These are phyloP conservation scores for Nomada flava DNA, from an alignment of 2,888 invertebrate species.

Conservation along the genomic window DNA sequence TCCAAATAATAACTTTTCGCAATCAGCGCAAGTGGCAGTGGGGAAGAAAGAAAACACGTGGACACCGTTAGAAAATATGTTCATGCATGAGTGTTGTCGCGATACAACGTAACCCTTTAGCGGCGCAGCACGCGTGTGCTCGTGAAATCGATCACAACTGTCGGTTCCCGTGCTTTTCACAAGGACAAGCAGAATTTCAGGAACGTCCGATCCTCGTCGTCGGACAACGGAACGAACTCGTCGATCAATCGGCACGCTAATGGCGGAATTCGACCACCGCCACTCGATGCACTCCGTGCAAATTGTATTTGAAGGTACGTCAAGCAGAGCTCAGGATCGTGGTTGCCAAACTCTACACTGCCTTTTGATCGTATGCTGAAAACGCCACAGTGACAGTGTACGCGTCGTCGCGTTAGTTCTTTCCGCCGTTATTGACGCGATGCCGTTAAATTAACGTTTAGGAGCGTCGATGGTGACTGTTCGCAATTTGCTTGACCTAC, in stretches of 20 bases:
- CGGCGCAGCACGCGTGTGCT: slow-evolving; percentile 16
- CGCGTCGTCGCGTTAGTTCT: not conserved
- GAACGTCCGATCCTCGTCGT: slow-evolving; percentile 53
- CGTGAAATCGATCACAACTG: slow-evolving; percentile 60
- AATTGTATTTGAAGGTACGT: slow-evolving; percentile 64
- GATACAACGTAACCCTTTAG: slow-evolving; percentile 10
- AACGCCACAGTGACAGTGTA: slow-evolving; percentile 17
- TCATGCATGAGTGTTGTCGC: slow-evolving; percentile 25
- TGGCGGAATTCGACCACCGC: slow-evolving; percentile 60
- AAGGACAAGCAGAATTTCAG: slow-evolving; percentile 52
- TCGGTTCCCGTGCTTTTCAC: slow-evolving; percentile 53
- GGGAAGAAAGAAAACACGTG: not conserved
- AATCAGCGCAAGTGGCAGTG: slow-evolving; percentile 20
- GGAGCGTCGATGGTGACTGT: not conserved
- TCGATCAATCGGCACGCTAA: slow-evolving; percentile 64
- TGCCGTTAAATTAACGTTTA: slow-evolving; percentile 33
- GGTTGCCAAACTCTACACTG: slow-evolving; percentile 58
- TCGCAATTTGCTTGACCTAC: not conserved
- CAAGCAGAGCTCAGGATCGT: slow-evolving; percentile 41
- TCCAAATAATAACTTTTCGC: not conserved
- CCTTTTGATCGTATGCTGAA: slow-evolving; percentile 51
- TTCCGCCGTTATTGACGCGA: slow-evolving; percentile 14
- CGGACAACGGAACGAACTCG: slow-evolving; percentile 54
- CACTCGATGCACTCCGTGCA: slow-evolving; percentile 60
- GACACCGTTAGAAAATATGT: not conserved